A percentile compares a stretch with the other conserved stretches of the same genome.
phyloP scores from a whole-genome alignment of 2,797 vertebrate genomes.

The Eurystomus glaucurus region DNA sequence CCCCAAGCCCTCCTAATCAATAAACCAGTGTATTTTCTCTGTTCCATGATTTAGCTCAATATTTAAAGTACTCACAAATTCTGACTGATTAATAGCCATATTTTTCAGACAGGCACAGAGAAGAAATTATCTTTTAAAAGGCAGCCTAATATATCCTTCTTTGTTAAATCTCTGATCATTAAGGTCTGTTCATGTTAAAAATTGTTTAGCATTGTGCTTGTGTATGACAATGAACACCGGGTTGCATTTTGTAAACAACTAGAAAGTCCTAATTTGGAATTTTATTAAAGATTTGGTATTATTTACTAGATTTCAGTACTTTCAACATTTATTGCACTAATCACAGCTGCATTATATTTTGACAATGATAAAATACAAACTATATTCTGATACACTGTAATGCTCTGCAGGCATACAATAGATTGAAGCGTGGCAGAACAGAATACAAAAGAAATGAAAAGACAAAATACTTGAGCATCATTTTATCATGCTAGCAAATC shows the following conservation, averaged over 20 bases:
- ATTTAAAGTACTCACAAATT: neutral
- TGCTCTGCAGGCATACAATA: neutral
- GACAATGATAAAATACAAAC: neutral
- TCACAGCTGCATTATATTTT: slow-evolving; percentile 28
- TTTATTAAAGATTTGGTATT: neutral
- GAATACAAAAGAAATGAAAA: slow-evolving; percentile 2
- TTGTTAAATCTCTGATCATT: neutral
- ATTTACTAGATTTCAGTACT: neutral
- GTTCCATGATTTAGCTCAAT: neutral
- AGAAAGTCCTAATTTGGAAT: neutral
- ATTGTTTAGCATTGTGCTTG: neutral
- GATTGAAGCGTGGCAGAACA: neutral
- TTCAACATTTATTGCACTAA: slow-evolving; percentile 10
- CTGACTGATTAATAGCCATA: slow-evolving; percentile 5
- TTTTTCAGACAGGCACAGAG: neutral
- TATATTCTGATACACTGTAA: slow-evolving; percentile 1
- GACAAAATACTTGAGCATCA: neutral
- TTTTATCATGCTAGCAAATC: slow-evolving; percentile 5
- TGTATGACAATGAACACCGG: neutral
- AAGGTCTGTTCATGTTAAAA: neutral
- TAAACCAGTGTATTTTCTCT: neutral
- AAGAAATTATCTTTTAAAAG: slow-evolving; percentile 32
- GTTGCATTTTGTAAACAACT: neutral
- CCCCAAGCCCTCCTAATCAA: neutral
- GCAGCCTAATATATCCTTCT: neutral